Conservation (phyloP, 2,888 invertebrate species). For the Drosophila kanekoi region DNA sequence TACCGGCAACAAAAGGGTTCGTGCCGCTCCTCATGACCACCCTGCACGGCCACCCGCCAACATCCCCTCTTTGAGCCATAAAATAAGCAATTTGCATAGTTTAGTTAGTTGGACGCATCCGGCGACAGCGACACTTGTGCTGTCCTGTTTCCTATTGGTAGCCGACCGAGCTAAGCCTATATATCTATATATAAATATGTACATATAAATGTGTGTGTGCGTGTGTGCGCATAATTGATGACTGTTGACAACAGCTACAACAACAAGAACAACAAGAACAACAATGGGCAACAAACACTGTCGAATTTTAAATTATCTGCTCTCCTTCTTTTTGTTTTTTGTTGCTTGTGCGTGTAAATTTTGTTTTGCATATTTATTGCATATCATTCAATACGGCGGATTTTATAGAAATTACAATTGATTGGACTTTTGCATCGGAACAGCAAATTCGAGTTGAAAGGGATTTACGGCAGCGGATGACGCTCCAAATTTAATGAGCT, state of each 20-base stretch:
- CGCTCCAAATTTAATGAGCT: background rate
- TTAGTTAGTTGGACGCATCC: conserved; percentile 83
- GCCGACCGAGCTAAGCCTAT: conserved; percentile 23
- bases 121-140: conserved; percentile 70
- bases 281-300: conserved; percentile 13
- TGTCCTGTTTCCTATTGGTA: conserved; percentile 30
- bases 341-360: conserved; percentile 14
- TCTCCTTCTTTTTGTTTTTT: conserved; percentile 22
- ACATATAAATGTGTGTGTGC: background rate
- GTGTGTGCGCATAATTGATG: conserved; percentile 59
- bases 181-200: background rate
- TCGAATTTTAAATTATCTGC: conserved; percentile 60
- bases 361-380: conserved; percentile 50
- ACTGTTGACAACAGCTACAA: conserved; percentile 61
- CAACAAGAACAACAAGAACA: conserved; percentile 38
- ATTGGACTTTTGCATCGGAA: conserved; percentile 31
- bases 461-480: background rate
- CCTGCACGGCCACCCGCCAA: background rate
- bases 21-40: background rate
- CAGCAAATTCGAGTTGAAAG: background rate
- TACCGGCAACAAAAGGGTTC: conserved; percentile 54
- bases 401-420: conserved; percentile 31
- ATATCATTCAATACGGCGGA: conserved; percentile 33
- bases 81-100: conserved; percentile 84
- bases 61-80: conserved; percentile 66